Conservation (phyloP, 2,888 invertebrate species). For the Philopedon plagiatum region DNA sequence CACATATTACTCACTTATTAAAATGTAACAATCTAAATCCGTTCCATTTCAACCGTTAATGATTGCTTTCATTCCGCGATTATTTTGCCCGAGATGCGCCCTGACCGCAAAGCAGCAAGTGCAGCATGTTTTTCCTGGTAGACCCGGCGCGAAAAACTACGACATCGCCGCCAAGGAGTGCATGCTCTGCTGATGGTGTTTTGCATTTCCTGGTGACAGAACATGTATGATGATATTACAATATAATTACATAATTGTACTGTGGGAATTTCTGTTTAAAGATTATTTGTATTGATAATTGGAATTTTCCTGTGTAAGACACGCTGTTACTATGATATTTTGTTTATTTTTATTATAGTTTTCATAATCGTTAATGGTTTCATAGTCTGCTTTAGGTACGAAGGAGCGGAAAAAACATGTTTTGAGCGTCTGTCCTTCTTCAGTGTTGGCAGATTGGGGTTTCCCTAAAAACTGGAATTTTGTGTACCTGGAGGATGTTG, state of each 20-base stretch:
- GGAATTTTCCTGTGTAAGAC: background rate
- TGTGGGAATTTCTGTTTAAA: background rate
- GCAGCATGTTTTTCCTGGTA: conserved; percentile 36
- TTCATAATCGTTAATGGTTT: no score
- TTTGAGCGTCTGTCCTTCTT: no score
- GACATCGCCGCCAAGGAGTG: background rate
- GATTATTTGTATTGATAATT: background rate
- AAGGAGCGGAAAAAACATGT: no score
- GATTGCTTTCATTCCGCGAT: conserved; percentile 25
- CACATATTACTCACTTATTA: no score
- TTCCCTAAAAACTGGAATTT: no score
- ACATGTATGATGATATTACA: background rate
- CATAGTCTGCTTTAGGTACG: no score
- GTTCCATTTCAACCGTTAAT: conserved; percentile 17
- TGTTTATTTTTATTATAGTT: no score
- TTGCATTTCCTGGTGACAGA: conserved; percentile 21
- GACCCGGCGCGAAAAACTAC: conserved; percentile 12
- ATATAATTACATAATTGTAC: conserved; percentile 4
- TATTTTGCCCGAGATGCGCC: conserved; percentile 44
- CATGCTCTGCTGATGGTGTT: conserved; percentile 18
- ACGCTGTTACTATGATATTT: background rate
- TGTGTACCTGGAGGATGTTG: no score
- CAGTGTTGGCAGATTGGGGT: no score
- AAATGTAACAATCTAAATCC: conserved; percentile 1
- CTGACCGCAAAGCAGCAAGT: conserved; percentile 46